Conservation (phyloP, 2,113 vertebrate genomes). For the Chloropsis hardwickii region DNA sequence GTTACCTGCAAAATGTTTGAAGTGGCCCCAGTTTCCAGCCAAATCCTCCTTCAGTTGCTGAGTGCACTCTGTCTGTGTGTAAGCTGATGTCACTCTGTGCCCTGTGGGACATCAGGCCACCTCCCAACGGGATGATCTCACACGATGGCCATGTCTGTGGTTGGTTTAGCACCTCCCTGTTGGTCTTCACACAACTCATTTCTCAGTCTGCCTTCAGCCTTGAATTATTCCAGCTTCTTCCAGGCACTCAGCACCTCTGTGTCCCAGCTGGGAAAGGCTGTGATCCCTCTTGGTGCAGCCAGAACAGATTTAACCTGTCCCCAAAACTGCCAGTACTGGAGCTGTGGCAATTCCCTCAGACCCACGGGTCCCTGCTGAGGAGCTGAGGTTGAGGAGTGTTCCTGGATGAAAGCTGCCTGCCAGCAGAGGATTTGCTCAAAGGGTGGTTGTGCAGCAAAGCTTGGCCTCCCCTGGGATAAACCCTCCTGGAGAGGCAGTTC, state of each 20-base stretch:
- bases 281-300: not conserved
- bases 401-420: not conserved
- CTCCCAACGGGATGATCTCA: not conserved
- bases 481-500: not conserved
- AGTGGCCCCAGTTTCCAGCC: not conserved
- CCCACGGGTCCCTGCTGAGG: not conserved
- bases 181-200: not conserved
- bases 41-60: not conserved
- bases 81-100: not conserved
- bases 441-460: not conserved
- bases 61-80: not conserved
- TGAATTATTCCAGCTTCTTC: not conserved
- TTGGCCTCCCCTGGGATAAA: not conserved
- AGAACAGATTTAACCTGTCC: fast-evolving
- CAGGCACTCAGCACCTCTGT: not conserved
- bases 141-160: fast-evolving
- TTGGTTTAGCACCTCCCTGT: not conserved
- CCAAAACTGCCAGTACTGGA: not conserved
- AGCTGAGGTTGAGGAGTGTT: not conserved
- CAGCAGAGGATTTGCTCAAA: not conserved
- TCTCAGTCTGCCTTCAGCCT: not conserved
- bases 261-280: not conserved
- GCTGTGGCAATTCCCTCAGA: not conserved
- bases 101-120: not conserved
- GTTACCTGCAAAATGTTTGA: not conserved